Evolutionary conservation across 2,797 vertebrate genomes (phyloP).

Genomic region (Ataeniobius toweri): DNA sequence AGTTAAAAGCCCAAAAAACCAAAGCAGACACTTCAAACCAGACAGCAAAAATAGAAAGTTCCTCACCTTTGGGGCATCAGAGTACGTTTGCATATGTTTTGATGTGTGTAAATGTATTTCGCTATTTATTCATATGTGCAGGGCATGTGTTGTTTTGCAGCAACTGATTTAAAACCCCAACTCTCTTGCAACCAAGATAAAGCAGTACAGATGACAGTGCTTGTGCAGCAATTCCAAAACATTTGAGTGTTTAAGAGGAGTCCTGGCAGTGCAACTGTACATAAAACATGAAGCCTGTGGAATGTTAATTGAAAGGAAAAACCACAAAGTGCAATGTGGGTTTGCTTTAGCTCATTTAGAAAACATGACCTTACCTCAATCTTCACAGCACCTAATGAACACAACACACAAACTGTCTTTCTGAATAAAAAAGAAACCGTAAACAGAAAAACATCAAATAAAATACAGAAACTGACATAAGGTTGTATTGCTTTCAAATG

Average conservation of each 20-base stretch:
- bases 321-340: background rate
- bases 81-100: constrained; percentile 14
- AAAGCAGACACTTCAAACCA: background rate
- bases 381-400: background rate
- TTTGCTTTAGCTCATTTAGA: background rate
- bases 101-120: constrained; percentile 8
- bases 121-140: constrained; percentile 14
- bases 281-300: constrained; percentile 1
- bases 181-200: background rate
- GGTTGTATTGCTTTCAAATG: background rate
- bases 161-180: constrained; percentile 6
- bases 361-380: background rate
- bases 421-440: background rate
- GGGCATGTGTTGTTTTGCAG: constrained; percentile 3
- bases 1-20: background rate
- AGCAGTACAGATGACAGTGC: constrained; percentile 3
- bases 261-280: constrained; percentile 1
- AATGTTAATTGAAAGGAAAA: constrained; percentile 9
- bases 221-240: constrained; percentile 9
- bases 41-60: constrained; percentile 14
- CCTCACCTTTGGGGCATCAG: constrained; percentile 18
- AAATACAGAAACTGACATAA: background rate
- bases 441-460: background rate
- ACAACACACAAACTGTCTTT: background rate
- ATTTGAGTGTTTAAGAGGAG: constrained; percentile 9